Evolutionary conservation across 2,797 vertebrate genomes (phyloP), one percentile per base, ranked within the genome.

Genomic region (Kryptopterus vitreolus): DNA sequence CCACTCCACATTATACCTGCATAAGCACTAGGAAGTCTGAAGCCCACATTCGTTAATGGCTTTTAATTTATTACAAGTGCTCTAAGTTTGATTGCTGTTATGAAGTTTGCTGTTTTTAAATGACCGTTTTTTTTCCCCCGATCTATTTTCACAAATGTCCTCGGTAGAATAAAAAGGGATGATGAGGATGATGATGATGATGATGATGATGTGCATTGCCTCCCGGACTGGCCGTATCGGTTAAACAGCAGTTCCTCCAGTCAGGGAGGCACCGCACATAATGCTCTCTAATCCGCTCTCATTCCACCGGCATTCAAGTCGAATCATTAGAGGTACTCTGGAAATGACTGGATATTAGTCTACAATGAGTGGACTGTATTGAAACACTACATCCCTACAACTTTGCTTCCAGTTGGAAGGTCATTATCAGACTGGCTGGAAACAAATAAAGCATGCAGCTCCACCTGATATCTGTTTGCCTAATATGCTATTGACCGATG

Each of bases 51-150:
- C 59, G 31, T 61, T 65, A 75, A 62, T 70, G 62, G 76, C 43
- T 75, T 78, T 79, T 61, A 59, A 78, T 75, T 75, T 74, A 59
- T 82, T 58, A 48, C 18, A 82, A 55, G 76, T 71, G 18, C 43
- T 76, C 50, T 48, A 80, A 65, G 69, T 57, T 76, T 58, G 35
- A 76, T 55, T 53, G 74, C 65, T 77, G 2, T 62, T 77, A 53
- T 53, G 2, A 50, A 43, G 18, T 71, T 77, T 63, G 24, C 18
- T 58, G 9, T 73, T 62, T 57, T 55, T 38, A 35, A 12, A 66
- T 77, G 12, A 72, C 69, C 16, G 29, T 69, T 58, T 69, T n/a
- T n/a, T n/a, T n/a, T n/a, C n/a, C n/a, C n/a, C 35, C 22, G 13
- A 20, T n/a, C 15, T 22, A 31, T 58, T 43, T 48, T 31, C 35